Conservation (phyloP, 2,113 vertebrate species). For the Indicator indicator region DNA sequence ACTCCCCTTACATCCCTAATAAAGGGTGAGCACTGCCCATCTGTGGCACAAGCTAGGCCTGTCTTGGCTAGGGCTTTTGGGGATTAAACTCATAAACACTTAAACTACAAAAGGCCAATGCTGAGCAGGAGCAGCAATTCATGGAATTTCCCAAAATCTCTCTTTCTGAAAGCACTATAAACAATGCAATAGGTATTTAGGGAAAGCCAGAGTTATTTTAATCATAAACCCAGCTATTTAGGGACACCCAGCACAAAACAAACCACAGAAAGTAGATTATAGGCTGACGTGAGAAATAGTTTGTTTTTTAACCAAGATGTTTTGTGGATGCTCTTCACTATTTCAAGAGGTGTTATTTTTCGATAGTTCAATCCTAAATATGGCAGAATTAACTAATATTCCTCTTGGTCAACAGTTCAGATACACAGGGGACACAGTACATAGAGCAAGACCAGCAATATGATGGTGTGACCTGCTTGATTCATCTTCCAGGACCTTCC, state of each 20-base stretch:
- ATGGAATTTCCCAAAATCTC: neutral
- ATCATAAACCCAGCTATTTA: no score
- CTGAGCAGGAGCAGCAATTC: neutral
- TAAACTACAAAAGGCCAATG: neutral
- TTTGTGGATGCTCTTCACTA: neutral
- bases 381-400: neutral
- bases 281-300: neutral
- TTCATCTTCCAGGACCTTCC: neutral
- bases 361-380: neutral
- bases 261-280: rapidly evolving
- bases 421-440: rapidly evolving
- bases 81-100: neutral
- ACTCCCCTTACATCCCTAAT: rapidly evolving
- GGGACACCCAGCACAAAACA: neutral
- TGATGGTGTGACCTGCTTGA: neutral
- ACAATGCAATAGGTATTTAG: neutral
- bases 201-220: neutral
- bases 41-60: neutral
- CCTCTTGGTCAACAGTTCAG: neutral
- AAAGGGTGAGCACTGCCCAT: neutral
- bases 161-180: neutral
- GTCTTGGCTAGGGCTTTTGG: neutral
- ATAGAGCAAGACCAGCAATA: neutral
- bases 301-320: neutral
- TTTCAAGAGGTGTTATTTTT: neutral